Conservation (phyloP, 2,888 invertebrate species). For the Euzetes globulus region DNA sequence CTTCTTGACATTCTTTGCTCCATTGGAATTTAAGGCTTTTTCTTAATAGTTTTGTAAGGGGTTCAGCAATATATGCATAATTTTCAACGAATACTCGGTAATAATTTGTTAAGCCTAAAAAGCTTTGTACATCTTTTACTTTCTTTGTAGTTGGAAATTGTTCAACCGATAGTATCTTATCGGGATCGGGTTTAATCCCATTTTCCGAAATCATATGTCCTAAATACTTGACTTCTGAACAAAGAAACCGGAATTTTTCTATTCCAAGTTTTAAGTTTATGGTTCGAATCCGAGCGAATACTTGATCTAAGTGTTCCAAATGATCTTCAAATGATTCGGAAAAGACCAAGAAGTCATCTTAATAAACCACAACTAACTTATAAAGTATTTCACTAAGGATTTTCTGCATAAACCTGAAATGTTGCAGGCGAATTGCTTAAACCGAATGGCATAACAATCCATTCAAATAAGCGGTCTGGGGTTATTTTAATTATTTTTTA, state of each 20-base stretch:
- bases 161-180: not conserved
- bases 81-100: slow-evolving; percentile 10
- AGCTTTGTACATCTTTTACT: not conserved
- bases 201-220: not conserved
- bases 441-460: slow-evolving; percentile 35
- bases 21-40: slow-evolving; percentile 30
- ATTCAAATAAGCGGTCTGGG: slow-evolving; percentile 32
- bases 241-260: not conserved
- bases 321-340: slow-evolving; percentile 40
- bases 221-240: not conserved
- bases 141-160: not conserved
- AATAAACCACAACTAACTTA: slow-evolving; percentile 40
- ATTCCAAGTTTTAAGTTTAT: slow-evolving; percentile 35
- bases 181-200: not conserved
- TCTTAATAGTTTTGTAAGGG: slow-evolving; percentile 5
- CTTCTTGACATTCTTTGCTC: not conserved
- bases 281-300: slow-evolving; percentile 39
- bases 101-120: slow-evolving; percentile 3
- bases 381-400: slow-evolving; percentile 39
- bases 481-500: not conserved
- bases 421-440: slow-evolving; percentile 24
- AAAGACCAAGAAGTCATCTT: slow-evolving; percentile 42
- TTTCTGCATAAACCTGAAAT: slow-evolving; percentile 41
- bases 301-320: slow-evolving; percentile 31
- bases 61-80: not conserved